Conservation (phyloP, 2,888 invertebrate species). For the Druceiella hillmani region DNA sequence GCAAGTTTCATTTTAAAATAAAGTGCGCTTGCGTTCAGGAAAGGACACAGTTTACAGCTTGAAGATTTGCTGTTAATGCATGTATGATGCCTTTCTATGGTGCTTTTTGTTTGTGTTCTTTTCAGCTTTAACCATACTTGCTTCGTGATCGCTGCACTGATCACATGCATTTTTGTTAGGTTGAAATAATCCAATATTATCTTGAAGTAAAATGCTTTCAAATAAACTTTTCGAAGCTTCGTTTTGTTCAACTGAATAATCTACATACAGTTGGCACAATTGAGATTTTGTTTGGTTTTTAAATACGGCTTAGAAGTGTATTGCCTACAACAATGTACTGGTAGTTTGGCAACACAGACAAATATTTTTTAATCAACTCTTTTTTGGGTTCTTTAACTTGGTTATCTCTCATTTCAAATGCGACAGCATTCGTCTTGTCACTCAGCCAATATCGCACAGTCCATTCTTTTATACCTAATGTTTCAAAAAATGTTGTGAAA, state of each 20-base stretch:
- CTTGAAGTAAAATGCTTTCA: constrained; percentile 25
- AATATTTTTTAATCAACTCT: constrained; percentile 10
- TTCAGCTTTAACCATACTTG: constrained; percentile 21
- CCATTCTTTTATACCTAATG: constrained; percentile 18
- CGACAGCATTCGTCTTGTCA: too few relatives aligned
- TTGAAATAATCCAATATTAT: constrained; percentile 23
- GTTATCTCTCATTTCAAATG: too few relatives aligned
- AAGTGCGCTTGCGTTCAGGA: constrained; percentile 24
- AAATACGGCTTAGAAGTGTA: constrained; percentile 24
- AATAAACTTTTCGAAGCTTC: constrained; percentile 23
- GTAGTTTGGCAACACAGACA: constrained; percentile 21
- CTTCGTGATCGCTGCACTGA: constrained; percentile 22
- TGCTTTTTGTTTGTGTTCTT: constrained; percentile 19
- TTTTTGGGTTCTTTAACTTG: constrained; percentile 7
- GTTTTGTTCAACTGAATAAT: constrained; percentile 16
- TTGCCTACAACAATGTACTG: constrained; percentile 25
- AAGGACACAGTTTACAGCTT: constrained; percentile 27
- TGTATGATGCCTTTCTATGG: constrained; percentile 22
- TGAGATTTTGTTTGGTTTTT: constrained; percentile 25
- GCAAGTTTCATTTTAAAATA: constrained; percentile 28
- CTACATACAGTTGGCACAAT: too few relatives aligned
- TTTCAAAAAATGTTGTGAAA: constrained; percentile 10
- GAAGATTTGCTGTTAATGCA: constrained; percentile 20
- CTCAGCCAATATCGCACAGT: constrained; percentile 24
- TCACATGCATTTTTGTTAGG: constrained; percentile 24